Conservation (phyloP, 1,140 invertebrate species). For the Diorhabda carinulata region DNA sequence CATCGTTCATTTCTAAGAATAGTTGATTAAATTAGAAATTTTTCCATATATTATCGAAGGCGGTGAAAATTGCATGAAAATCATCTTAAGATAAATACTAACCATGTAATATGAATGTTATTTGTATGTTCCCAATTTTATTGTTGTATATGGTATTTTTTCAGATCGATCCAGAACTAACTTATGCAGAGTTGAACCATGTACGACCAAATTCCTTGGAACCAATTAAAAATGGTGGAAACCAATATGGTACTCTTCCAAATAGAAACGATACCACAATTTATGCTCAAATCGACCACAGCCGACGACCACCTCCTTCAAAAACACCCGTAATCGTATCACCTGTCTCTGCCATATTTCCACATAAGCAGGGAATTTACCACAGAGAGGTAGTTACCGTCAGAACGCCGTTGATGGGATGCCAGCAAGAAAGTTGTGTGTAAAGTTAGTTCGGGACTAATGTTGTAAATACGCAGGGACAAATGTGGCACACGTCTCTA, state of each 20-base stretch:
- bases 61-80: too few species aligned
- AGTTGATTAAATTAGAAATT: too few species aligned
- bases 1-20: too few species aligned
- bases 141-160: slow-evolving; percentile 11
- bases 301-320: slow-evolving; percentile 41
- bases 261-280: slow-evolving; percentile 58
- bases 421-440: slow-evolving; percentile 81
- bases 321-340: slow-evolving; percentile 44
- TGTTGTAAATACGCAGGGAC: neutral
- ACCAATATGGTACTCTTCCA: slow-evolving; percentile 34
- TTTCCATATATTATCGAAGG: too few species aligned
- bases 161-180: slow-evolving; percentile 58
- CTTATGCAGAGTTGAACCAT: slow-evolving; percentile 66
- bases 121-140: too few species aligned
- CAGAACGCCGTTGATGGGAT: slow-evolving; percentile 72
- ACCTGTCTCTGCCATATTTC: slow-evolving; percentile 41
- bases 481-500: neutral
- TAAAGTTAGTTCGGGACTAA: slow-evolving; percentile 49
- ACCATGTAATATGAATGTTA: too few species aligned
- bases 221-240: slow-evolving; percentile 49
- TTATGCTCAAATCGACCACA: slow-evolving; percentile 69
- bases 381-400: slow-evolving; percentile 76
- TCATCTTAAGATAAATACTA: too few species aligned
- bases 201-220: slow-evolving; percentile 54
- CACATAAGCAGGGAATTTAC: slow-evolving; percentile 40